Evolutionary conservation across 2,797 vertebrate species (phyloP).

Genomic region (Silurus aristotelis): DNA sequence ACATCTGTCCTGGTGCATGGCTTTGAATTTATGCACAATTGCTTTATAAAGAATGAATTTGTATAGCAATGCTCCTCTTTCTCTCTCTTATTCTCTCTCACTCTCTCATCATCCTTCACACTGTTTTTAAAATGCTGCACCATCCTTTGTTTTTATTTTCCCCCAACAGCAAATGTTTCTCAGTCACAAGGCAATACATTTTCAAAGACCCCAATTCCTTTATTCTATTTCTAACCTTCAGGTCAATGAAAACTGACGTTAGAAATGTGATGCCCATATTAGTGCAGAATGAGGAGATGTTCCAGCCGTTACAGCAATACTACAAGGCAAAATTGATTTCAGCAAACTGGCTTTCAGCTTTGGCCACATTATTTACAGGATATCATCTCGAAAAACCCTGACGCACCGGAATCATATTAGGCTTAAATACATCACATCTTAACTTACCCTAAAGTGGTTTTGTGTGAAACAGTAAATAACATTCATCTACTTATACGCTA

Average conservation of each 20-base stretch:
- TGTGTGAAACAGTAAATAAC: constrained; percentile 27
- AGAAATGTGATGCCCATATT: constrained; percentile 37
- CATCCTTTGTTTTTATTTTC: constrained; percentile 29
- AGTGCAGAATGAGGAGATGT: constrained; percentile 34
- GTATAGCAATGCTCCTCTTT: background rate
- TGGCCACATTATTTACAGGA: constrained; percentile 2
- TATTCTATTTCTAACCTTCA: constrained; percentile 49
- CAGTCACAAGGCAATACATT: constrained; percentile 42
- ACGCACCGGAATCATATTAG: constrained; percentile 3
- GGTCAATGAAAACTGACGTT: constrained; percentile 43
- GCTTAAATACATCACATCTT: constrained; percentile 26
- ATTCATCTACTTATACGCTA: constrained; percentile 14
- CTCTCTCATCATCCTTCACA: constrained; percentile 8
- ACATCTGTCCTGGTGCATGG: background rate
- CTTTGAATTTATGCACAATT: background rate
- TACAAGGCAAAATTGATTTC: constrained; percentile 33
- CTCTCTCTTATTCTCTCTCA: constrained; percentile 8
- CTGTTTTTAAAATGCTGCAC: constrained; percentile 46
- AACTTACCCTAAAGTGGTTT: background rate
- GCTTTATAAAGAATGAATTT: constrained; percentile 8
- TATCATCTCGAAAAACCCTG: constrained; percentile 4
- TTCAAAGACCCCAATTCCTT: constrained; percentile 42
- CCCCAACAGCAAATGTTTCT: constrained; percentile 45
- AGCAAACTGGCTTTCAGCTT: background rate
- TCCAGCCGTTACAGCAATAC: constrained; percentile 14